Percentiles rank a stretch among this genome's conserved stretches.
Conservation (phyloP, 2,888 invertebrate genomes). For the Leucoma salicis region DNA sequence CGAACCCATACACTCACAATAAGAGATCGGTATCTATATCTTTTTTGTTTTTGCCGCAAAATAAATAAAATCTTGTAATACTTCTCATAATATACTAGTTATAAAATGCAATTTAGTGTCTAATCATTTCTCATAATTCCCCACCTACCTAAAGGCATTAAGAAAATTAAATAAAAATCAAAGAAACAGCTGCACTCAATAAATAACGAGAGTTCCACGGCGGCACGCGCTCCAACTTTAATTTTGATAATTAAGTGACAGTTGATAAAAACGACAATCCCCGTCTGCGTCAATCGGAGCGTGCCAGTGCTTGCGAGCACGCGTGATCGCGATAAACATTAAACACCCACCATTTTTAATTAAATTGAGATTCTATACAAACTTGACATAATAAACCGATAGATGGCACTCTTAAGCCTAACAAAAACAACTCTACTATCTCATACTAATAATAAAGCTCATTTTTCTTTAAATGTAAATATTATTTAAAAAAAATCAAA, state of each 20-base stretch:
- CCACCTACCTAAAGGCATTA: neutral
- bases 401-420: constrained; percentile 20
- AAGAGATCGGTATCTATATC: no score
- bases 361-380: constrained; percentile 73
- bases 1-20: no score
- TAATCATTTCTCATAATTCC: neutral
- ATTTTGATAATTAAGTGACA: constrained; percentile 74
- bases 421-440: constrained; percentile 6
- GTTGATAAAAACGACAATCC: constrained; percentile 58
- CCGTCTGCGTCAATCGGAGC: constrained; percentile 50
- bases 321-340: constrained; percentile 69
- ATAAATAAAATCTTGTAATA: no score
- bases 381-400: constrained; percentile 44
- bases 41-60: no score
- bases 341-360: constrained; percentile 70
- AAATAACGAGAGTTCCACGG: constrained; percentile 33
- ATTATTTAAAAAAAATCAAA: constrained; percentile 16
- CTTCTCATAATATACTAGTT: no score
- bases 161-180: constrained; percentile 32
- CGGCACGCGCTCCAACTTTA: constrained; percentile 52
- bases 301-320: constrained; percentile 67
- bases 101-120: neutral
- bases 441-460: neutral
- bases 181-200: constrained; percentile 36
- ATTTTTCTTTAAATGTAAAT: constrained; percentile 18